These are phyloP conservation scores for Erebia epiphron DNA, from an alignment of 2,888 invertebrate species.

Conservation along the genomic window DNA sequence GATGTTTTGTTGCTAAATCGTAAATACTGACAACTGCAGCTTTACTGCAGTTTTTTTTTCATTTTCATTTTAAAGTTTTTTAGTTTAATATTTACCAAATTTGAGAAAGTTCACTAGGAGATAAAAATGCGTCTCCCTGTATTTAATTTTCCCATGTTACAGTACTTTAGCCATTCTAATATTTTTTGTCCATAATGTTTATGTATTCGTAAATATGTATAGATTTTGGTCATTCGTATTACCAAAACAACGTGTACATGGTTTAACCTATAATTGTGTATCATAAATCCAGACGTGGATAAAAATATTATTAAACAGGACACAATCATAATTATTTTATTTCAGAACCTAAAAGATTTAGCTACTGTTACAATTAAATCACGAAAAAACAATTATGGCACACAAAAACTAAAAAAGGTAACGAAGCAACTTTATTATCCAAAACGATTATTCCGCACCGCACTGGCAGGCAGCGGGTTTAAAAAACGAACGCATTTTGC, in stretches of 20 bases:
- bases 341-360: neutral
- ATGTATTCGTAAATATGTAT: too few relatives aligned
- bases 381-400: conserved; percentile 9
- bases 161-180: too few relatives aligned
- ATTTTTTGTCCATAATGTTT: too few relatives aligned
- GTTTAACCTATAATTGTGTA: too few relatives aligned
- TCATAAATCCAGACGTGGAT: neutral
- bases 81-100: too few relatives aligned
- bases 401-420: conserved; percentile 20
- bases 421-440: conserved; percentile 34
- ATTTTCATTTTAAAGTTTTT: neutral
- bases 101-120: neutral
- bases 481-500: conserved; percentile 37
- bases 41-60: too few relatives aligned
- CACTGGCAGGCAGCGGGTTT: conserved; percentile 18
- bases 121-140: neutral
- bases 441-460: conserved; percentile 38
- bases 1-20: neutral
- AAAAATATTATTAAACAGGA: neutral
- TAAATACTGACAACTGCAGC: neutral
- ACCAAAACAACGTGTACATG: too few relatives aligned
- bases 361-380: conserved; percentile 4
- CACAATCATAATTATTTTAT: neutral
- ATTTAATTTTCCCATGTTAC: too few relatives aligned
- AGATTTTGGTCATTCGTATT: too few relatives aligned